Evolutionary conservation across 1,140 invertebrate genomes (phyloP).

Genomic region (Neodiprion fabricii): DNA sequence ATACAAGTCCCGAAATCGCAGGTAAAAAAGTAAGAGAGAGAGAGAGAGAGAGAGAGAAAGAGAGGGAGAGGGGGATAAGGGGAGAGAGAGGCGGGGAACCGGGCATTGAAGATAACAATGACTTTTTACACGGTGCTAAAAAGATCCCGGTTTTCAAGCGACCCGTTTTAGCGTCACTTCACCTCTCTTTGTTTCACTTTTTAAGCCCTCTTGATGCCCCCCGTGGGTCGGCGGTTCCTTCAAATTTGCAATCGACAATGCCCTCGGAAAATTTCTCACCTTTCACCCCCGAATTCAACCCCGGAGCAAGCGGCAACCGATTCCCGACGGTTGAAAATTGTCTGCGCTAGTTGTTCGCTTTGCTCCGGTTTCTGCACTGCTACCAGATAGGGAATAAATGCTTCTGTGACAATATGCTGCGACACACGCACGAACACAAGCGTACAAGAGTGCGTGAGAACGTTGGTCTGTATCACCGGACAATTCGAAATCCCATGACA

Average conservation of each 20-base stretch:
- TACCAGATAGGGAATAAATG: neutral
- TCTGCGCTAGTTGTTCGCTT: too few relatives aligned
- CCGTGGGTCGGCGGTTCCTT: neutral
- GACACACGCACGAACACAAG: neutral
- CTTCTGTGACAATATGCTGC: neutral
- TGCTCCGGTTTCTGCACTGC: too few relatives aligned
- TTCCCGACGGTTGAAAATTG: too few relatives aligned
- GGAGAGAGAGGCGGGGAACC: neutral
- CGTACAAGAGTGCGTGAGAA: neutral
- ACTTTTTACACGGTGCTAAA: neutral
- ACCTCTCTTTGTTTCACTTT: neutral
- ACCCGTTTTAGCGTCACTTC: neutral
- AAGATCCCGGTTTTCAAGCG: neutral
- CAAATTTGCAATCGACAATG: neutral
- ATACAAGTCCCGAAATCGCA: neutral
- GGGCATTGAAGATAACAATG: slow-evolving; percentile 1
- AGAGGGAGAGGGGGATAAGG: neutral
- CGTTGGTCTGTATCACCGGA: neutral
- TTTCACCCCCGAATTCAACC: too few relatives aligned
- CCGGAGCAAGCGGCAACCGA: too few relatives aligned
- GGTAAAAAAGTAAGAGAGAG: neutral
- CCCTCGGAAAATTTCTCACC: neutral
- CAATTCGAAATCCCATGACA: slow-evolving; percentile 6
- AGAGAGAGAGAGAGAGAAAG: neutral
- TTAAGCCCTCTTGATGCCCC: neutral